Evolutionary conservation across 1,140 invertebrate genomes (phyloP).

Genomic region (Aphelenchoides fujianensis): DNA sequence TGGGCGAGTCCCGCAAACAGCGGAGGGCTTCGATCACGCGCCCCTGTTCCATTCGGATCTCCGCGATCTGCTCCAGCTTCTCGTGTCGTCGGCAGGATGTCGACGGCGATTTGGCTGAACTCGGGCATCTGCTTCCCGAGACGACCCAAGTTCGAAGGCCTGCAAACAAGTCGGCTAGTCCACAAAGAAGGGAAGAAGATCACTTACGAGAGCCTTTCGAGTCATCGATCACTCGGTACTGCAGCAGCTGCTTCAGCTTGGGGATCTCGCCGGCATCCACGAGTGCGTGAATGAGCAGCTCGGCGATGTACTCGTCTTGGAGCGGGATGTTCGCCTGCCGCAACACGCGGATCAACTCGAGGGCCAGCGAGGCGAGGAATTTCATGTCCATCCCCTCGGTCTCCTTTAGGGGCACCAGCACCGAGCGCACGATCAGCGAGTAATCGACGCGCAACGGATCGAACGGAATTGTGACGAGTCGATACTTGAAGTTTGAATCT

Average conservation of each 20-base stretch:
- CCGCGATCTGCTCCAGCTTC: conserved; percentile 33
- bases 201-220: conserved; percentile 42
- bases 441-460: conserved; percentile 29
- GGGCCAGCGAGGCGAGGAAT: conserved; percentile 30
- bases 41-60: conserved; percentile 27
- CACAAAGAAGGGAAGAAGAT: too few species aligned
- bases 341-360: conserved; percentile 32
- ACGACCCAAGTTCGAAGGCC: conserved; percentile 33
- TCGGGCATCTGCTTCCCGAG: conserved; percentile 14
- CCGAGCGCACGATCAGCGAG: conserved; percentile 25
- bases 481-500: conserved; percentile 23
- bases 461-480: conserved; percentile 21
- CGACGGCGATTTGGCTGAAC: conserved; percentile 27
- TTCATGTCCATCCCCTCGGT: conserved; percentile 34
- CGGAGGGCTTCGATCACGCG: conserved; percentile 26
- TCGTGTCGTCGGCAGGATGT: conserved; percentile 32
- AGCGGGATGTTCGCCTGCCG: conserved; percentile 9
- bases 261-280: conserved; percentile 33
- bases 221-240: conserved; percentile 46
- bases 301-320: conserved; percentile 10
- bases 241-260: conserved; percentile 41
- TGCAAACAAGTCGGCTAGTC: too few species aligned
- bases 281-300: conserved; percentile 23
- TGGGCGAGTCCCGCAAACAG: neutral
- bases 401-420: conserved; percentile 41